phyloP scores from a whole-genome alignment of 1,140 invertebrate genomes.

The Leptoteleia sp. region DNA sequence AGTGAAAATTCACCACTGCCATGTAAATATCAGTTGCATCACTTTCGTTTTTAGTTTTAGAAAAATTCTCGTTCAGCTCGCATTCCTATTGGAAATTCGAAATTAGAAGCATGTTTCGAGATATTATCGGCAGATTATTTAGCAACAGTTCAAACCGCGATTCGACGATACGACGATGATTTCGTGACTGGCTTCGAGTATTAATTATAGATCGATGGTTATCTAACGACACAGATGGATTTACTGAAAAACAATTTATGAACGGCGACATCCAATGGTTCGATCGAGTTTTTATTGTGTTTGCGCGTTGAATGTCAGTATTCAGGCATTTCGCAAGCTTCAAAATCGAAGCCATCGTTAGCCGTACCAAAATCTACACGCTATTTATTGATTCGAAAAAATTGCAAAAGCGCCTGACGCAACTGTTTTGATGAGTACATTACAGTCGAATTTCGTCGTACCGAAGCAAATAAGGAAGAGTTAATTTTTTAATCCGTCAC shows the following conservation, averaged over 20 bases:
- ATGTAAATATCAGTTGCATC: constrained; percentile 15
- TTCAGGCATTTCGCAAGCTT: too few species aligned
- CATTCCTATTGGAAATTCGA: constrained; percentile 4
- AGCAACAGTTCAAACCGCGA: constrained; percentile 24
- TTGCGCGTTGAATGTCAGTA: too few species aligned
- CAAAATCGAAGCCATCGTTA: too few species aligned
- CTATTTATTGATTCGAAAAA: too few species aligned
- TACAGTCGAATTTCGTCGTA: too few species aligned
- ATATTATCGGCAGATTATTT: constrained; percentile 17
- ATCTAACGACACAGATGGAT: not conserved
- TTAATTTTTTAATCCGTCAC: too few species aligned
- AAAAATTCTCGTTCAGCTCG: not conserved
- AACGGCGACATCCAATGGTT: too few species aligned
- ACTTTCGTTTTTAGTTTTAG: not conserved
- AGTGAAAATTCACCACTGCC: too few species aligned
- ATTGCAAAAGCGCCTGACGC: constrained; percentile 16
- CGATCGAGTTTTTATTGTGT: too few species aligned
- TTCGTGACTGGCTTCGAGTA: constrained; percentile 28
- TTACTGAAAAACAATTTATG: not conserved
- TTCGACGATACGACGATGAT: not conserved
- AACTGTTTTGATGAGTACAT: constrained; percentile 1
- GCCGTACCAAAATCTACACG: too few species aligned
- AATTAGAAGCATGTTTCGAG: constrained; percentile 23
- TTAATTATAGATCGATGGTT: constrained; percentile 18
- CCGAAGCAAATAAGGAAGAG: too few species aligned